Evolutionary conservation across 2,113 vertebrate genomes (phyloP).

Genomic region (Mustela nigripes): DNA sequence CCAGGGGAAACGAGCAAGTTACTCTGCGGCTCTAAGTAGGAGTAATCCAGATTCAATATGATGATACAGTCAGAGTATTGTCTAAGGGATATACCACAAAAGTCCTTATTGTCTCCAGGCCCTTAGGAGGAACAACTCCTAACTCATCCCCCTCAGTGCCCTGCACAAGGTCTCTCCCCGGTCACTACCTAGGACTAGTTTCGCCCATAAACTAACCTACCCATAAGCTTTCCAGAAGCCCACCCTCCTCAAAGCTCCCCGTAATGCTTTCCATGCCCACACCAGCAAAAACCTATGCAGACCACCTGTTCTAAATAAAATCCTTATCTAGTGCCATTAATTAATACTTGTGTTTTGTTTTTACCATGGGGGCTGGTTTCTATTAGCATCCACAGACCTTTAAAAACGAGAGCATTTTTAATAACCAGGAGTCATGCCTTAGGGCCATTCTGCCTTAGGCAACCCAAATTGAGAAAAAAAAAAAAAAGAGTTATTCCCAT

Average conservation of each 20-base stretch:
- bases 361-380: background rate
- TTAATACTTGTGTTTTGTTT: background rate
- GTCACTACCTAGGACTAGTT: background rate
- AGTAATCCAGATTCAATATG: background rate
- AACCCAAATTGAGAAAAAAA: background rate
- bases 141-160: background rate
- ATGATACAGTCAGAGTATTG: background rate
- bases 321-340: background rate
- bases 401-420: background rate
- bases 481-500: background rate
- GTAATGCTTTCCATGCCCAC: background rate
- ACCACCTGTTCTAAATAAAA: conserved; percentile 27
- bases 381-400: background rate
- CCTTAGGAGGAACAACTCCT: background rate
- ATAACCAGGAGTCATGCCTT: conserved; percentile 11
- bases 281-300: background rate
- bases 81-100: background rate
- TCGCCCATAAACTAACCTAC: background rate
- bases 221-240: background rate
- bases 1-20: background rate
- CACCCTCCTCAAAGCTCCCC: background rate
- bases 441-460: background rate
- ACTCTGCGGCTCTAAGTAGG: background rate
- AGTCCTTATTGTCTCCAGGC: background rate
- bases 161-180: background rate